Evolutionary conservation across 2,113 vertebrate species (phyloP).

Genomic region (Alces alces): DNA sequence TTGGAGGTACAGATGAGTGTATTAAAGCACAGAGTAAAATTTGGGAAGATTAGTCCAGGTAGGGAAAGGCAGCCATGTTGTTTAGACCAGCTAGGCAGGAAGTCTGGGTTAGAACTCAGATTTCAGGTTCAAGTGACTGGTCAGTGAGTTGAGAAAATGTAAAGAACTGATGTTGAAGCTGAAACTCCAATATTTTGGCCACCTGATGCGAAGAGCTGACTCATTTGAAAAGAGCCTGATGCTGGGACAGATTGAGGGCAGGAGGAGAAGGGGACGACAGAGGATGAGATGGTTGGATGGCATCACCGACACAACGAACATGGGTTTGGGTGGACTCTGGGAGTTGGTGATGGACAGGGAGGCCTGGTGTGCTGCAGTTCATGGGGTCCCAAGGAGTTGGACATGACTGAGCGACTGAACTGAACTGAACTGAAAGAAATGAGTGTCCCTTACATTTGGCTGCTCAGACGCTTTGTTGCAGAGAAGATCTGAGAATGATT

Average conservation of each 20-base stretch:
- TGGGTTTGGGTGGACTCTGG: neutral
- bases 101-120: neutral
- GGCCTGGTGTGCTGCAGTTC: neutral
- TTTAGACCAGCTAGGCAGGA: neutral
- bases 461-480: neutral
- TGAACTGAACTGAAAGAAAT: neutral
- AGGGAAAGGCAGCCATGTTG: neutral
- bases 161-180: neutral
- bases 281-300: neutral
- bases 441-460: neutral
- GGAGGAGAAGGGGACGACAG: neutral
- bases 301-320: fast-evolving
- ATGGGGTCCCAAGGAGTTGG: neutral
- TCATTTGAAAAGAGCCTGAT: neutral
- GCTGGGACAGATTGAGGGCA: neutral
- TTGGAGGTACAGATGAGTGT: neutral
- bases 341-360: neutral
- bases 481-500: neutral
- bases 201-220: neutral
- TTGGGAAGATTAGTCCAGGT: neutral
- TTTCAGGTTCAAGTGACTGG: neutral
- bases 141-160: neutral
- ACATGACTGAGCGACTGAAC: neutral
- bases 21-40: neutral
- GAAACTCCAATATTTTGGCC: neutral